Evolutionary conservation across 2,888 invertebrate genomes (phyloP).

Genomic region (Alloplasta piceator): DNA sequence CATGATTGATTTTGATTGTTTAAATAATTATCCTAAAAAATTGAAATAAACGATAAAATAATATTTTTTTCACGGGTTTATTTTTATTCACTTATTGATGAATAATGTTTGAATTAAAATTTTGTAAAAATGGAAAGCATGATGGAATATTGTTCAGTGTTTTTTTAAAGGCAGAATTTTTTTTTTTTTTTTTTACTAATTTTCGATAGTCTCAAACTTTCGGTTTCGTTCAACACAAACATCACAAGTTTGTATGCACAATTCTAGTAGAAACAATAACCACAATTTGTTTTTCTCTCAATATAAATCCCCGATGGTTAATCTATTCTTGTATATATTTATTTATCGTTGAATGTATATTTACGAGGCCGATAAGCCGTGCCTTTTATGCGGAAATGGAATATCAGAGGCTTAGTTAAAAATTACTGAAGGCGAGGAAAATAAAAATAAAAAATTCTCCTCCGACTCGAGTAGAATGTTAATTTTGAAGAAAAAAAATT

Average conservation of each 20-base stretch:
- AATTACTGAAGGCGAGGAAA: constrained; percentile 18
- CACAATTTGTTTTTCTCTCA: not conserved
- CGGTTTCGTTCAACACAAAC: too few species aligned
- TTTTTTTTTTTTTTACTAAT: not conserved
- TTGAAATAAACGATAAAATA: not conserved
- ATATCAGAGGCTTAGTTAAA: constrained; percentile 5
- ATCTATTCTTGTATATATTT: constrained; percentile 59
- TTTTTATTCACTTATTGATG: not conserved
- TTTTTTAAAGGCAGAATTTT: not conserved
- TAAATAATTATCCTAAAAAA: not conserved
- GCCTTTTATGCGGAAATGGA: constrained; percentile 15
- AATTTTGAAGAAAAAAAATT: too few species aligned
- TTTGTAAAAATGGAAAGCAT: not conserved
- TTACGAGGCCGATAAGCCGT: constrained; percentile 51
- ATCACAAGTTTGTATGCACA: too few species aligned
- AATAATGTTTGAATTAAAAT: not conserved
- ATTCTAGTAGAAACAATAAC: too few species aligned
- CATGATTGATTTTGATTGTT: not conserved
- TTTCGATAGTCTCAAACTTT: not conserved
- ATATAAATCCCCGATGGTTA: constrained; percentile 9
- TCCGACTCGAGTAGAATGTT: too few species aligned
- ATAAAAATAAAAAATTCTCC: not conserved
- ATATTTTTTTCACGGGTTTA: not conserved
- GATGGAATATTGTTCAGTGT: not conserved
- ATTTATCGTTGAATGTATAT: constrained; percentile 53